phyloP scores from a whole-genome alignment of 2,797 vertebrate genomes.

The Moxostoma hubbsi region DNA sequence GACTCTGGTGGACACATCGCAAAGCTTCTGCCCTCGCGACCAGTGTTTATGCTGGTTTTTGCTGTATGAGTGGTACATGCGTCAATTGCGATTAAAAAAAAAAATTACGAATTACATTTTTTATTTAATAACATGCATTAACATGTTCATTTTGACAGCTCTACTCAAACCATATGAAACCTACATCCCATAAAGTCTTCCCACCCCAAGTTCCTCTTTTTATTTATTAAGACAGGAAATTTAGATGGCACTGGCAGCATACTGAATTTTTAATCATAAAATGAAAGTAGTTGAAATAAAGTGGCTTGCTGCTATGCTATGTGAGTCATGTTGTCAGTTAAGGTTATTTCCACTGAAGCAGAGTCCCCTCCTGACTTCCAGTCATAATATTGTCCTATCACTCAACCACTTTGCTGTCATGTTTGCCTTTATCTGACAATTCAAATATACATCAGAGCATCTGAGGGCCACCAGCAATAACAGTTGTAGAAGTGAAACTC shows the following conservation, averaged over 20 bases:
- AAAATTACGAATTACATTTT: no score
- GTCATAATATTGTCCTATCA: conserved; percentile 11
- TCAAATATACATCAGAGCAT: not conserved
- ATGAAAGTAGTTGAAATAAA: not conserved
- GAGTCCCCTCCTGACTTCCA: not conserved
- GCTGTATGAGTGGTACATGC: no score
- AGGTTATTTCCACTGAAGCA: conserved; percentile 4
- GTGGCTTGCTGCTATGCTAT: not conserved
- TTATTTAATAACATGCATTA: no score
- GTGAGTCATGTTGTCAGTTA: not conserved
- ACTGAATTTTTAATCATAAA: conserved; percentile 18
- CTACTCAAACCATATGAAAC: not conserved
- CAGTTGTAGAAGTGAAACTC: not conserved
- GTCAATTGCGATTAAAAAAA: no score
- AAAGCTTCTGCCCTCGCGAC: no score
- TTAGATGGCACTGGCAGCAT: not conserved
- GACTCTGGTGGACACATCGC: no score
- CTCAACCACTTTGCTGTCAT: not conserved
- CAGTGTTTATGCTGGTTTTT: no score
- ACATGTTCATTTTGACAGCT: no score
- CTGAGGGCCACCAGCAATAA: not conserved
- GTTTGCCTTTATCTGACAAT: not conserved
- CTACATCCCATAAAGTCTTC: not conserved
- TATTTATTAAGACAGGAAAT: not conserved
- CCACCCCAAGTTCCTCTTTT: not conserved